These are phyloP conservation scores for Carcharodon carcharias DNA, from an alignment of 2,797 vertebrate species.

Conservation along the genomic window DNA sequence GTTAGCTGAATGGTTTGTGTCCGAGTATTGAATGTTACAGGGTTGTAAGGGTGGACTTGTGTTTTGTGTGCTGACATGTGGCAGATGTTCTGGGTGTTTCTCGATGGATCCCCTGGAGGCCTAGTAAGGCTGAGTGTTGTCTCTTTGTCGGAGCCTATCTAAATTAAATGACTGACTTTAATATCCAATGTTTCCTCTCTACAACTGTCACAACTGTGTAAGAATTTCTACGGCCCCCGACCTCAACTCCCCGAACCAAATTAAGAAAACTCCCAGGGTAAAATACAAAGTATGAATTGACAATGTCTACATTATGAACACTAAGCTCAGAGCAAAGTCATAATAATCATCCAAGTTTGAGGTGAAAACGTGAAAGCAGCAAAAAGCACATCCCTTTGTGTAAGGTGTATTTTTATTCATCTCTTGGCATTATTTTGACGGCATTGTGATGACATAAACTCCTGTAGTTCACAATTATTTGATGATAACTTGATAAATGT, in stretches of 20 bases:
- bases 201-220: neutral
- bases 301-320: neutral
- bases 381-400: neutral
- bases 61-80: neutral
- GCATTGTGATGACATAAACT: too few relatives aligned
- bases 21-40: neutral
- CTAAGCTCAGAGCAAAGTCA: neutral
- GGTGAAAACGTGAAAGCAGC: neutral
- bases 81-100: slow-evolving; percentile 25
- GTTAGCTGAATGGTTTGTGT: slow-evolving; percentile 29
- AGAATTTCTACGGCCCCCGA: neutral
- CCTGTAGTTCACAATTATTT: neutral
- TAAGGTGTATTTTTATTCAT: neutral
- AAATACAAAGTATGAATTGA: neutral
- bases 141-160: neutral
- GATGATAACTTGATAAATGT: neutral
- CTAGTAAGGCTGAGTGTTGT: neutral
- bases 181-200: neutral
- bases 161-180: neutral
- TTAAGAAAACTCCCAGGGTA: neutral
- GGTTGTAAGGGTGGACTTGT: neutral
- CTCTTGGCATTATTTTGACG: neutral
- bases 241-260: neutral
- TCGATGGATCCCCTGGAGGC: slow-evolving; percentile 17
- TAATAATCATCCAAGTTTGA: neutral